These are phyloP conservation scores for Hiodon tergisus DNA, from an alignment of 2,113 vertebrate genomes.

Conservation along the genomic window DNA sequence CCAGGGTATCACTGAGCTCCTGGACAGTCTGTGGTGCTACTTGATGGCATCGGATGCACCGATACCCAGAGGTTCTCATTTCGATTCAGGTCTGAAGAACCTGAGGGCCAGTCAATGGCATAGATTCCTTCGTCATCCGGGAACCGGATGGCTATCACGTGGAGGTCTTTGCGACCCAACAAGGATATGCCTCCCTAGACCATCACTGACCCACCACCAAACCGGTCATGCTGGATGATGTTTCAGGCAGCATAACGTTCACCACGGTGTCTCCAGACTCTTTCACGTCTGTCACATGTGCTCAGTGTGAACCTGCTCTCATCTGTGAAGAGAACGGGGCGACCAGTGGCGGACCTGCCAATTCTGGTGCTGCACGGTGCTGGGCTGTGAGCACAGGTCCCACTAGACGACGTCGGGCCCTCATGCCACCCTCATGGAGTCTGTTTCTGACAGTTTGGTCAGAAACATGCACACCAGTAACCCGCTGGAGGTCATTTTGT, in stretches of 20 bases:
- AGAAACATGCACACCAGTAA: no score
- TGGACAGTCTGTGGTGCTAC: conserved; percentile 10
- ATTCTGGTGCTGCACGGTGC: neutral
- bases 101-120: no score
- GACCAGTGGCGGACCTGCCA: no score
- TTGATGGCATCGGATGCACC: conserved; percentile 10
- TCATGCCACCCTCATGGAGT: no score
- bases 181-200: conserved; percentile 20
- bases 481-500: no score
- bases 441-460: no score
- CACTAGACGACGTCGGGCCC: neutral
- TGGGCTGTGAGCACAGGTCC: conserved; percentile 2
- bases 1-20: neutral
- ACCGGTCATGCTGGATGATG: conserved; percentile 15
- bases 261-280: neutral
- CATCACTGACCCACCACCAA: conserved; percentile 13
- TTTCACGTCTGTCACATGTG: neutral
- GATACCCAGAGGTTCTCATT: conserved; percentile 6
- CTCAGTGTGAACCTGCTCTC: neutral
- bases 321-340: no score
- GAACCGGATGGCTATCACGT: no score
- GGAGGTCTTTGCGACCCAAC: conserved; percentile 3
- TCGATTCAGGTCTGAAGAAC: conserved; percentile 9
- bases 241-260: conserved; percentile 18
- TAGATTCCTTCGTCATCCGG: no score